Evolutionary conservation across 2,797 vertebrate species (phyloP).

Genomic region (Paratrypauchen microcephalus): DNA sequence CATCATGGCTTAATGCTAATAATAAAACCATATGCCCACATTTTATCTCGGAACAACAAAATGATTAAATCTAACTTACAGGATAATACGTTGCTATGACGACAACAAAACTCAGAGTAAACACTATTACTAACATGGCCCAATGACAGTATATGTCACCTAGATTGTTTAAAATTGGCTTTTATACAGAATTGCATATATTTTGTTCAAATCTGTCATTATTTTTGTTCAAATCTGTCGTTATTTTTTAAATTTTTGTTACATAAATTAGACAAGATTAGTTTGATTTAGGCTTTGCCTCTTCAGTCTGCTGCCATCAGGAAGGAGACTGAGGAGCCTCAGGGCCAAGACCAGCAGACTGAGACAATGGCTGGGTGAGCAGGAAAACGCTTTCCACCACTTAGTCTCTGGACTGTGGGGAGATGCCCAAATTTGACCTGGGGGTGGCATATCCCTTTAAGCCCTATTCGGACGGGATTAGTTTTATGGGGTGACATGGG

Average conservation of each 20-base stretch:
- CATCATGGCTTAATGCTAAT: neutral
- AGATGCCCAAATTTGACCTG: too few species aligned
- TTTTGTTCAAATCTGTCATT: neutral
- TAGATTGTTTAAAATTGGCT: neutral
- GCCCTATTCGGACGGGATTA: too few species aligned
- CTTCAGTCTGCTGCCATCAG: too few species aligned
- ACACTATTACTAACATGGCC: neutral
- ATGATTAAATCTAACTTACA: neutral
- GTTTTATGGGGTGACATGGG: too few species aligned
- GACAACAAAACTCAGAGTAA: neutral
- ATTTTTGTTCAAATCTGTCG: neutral
- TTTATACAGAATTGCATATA: neutral
- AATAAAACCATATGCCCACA: neutral
- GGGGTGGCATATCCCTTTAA: too few species aligned
- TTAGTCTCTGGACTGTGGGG: too few species aligned
- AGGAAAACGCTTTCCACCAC: too few species aligned
- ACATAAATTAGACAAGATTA: neutral
- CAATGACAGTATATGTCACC: neutral
- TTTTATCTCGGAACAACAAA: neutral
- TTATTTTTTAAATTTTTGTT: neutral
- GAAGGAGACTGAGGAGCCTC: too few species aligned
- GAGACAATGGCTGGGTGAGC: too few species aligned
- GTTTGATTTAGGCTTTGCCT: neutral
- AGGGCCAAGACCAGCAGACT: too few species aligned
- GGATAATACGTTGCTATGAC: neutral